Base-by-base conservation (phyloP, 2,888 invertebrate species). In the Campaea margaritaria region DNA sequence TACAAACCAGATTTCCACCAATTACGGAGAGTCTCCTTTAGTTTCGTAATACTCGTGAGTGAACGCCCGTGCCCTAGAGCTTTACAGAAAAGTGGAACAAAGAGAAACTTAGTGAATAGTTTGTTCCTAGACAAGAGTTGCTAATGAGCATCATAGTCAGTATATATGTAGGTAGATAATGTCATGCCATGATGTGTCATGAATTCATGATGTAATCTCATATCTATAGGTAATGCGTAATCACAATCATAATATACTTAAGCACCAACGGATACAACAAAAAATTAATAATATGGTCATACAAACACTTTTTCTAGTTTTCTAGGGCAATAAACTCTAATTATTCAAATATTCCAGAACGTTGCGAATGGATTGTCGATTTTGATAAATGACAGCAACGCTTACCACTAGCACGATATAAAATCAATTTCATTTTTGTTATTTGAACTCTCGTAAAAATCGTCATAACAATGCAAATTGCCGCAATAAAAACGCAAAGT, bases 391-490 rank as follows among this genome's bases (percentile, higher is more conserved):
- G 14, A 9, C 9, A 46, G 11, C 31, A 11, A 14, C 45, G 11
- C 31, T 13, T 11, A 14, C 14, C 12, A 16, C 34, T 38, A 38
- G 45, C 50, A 42, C 36, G 42, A 34, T 47, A 31, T 50, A 47
- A 13, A 47, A 15, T 53, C 36, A n/a, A 53, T 38, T 48, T 48
- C 28, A 48, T 21, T 38, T 59, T 48, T 48, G 36, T 43, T 59
- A 49, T 59, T 48, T 54, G 39, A 56, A 49, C 27, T 54, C 48
- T 54, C 60, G 28, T 55, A 60, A 60, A 59, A 58, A 52, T 7
- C 8, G 42, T 27, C 51, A 54, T 59, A 54, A 54, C 59, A 59
- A 54, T 54, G 44, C 53, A 59, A 54, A 59, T 59, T 39, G 59
- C 54, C 31, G 13, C 27, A 44, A 45, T 59, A 59, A 59, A 58